A percentile compares a stretch with the other conserved stretches of the same genome.
phyloP scores from a whole-genome alignment of 2,797 vertebrate genomes.

The Tapera naevia region DNA sequence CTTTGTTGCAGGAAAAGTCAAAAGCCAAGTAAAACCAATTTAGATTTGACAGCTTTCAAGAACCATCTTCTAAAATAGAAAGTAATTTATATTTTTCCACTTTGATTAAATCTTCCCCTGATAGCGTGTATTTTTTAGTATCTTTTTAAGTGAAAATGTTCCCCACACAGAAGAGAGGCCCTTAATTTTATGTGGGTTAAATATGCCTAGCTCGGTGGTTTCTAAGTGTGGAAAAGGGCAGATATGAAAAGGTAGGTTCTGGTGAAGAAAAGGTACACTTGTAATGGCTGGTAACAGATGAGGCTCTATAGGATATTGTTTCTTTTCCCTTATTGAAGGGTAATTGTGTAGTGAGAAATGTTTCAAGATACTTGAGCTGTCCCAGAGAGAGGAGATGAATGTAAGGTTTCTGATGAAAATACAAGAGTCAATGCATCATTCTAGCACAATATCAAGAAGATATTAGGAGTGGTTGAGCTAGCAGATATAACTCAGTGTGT shows the following conservation, averaged over 20 bases:
- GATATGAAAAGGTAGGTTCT: neutral
- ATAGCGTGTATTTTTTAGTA: constrained; percentile 1
- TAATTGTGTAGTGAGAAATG: neutral
- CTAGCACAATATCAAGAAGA: neutral
- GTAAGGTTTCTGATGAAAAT: neutral
- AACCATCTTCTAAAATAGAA: constrained; percentile 6
- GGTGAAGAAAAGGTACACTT: neutral
- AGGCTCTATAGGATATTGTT: neutral
- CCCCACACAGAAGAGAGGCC: neutral
- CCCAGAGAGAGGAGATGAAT: neutral
- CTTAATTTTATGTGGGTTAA: constrained; percentile 28
- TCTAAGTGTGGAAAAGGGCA: neutral
- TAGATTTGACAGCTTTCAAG: constrained; percentile 38
- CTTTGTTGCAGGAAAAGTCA: constrained; percentile 37
- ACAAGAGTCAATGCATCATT: neutral
- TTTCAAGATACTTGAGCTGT: neutral
- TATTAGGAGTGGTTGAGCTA: neutral
- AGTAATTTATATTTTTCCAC: constrained; percentile 31
- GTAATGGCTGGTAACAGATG: neutral
- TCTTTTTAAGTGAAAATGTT: constrained; percentile 27
- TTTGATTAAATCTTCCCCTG: constrained; percentile 41
- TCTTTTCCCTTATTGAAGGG: neutral
- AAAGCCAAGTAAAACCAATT: constrained; percentile 51
- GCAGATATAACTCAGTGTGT: fast-evolving
- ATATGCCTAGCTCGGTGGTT: neutral